These are phyloP conservation scores for Carassius carassius DNA, from an alignment of 2,113 vertebrate genomes.

Conservation along the genomic window DNA sequence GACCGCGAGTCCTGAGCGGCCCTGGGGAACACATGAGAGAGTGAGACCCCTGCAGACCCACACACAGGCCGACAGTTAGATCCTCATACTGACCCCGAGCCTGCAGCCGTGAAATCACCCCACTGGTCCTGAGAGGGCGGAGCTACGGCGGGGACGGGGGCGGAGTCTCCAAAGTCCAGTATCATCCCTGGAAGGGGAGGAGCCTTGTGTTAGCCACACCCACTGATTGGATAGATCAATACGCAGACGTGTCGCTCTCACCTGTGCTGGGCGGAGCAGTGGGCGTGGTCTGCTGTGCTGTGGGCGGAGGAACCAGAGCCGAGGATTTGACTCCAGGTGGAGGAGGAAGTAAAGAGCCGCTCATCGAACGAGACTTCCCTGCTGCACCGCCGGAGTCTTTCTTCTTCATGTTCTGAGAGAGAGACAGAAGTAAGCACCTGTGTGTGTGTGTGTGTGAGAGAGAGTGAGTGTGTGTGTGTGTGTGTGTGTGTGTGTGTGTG, in stretches of 20 bases:
- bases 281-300: constrained; percentile 2
- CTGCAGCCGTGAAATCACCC: constrained; percentile 91
- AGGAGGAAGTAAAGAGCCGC: not conserved
- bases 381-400: not conserved
- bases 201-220: not conserved
- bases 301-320: constrained; percentile 56
- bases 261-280: constrained; percentile 30
- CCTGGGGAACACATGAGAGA: constrained; percentile 35
- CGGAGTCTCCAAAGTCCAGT: constrained; percentile 67
- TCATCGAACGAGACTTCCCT: not conserved
- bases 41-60: constrained; percentile 37
- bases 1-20: constrained; percentile 43
- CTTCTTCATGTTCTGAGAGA: not conserved
- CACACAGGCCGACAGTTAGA: too few relatives aligned
- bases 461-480: too few relatives aligned
- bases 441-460: too few relatives aligned
- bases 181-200: constrained; percentile 61
- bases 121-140: constrained; percentile 79
- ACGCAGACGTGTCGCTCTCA: not conserved
- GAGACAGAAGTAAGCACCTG: not conserved
- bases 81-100: constrained; percentile 80
- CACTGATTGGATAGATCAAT: not conserved
- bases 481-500: too few relatives aligned
- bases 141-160: constrained; percentile 54
- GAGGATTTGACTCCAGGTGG: not conserved